Evolutionary conservation across 2,113 vertebrate species (phyloP).

Genomic region (Prionailurus viverrinus): DNA sequence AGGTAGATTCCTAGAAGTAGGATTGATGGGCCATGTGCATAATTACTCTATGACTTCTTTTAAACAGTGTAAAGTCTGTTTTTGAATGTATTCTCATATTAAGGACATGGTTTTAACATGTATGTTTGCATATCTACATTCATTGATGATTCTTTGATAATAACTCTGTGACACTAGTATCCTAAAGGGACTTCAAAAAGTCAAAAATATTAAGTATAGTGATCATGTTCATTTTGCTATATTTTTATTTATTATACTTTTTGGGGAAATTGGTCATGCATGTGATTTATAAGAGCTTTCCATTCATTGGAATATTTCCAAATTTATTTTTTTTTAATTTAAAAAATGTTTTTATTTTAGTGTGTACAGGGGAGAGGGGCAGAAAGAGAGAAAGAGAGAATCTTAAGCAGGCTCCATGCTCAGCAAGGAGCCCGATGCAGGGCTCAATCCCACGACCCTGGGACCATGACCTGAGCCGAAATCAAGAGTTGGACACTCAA

Average conservation of each 20-base stretch:
- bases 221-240: not conserved
- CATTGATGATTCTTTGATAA: not conserved
- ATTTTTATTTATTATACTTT: not conserved
- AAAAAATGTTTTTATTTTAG: too few relatives aligned
- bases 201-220: not conserved
- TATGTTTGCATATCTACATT: not conserved
- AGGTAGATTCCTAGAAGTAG: not conserved
- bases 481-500: too few relatives aligned
- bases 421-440: too few relatives aligned
- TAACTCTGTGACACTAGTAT: not conserved
- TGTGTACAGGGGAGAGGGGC: too few relatives aligned
- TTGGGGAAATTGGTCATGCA: not conserved
- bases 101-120: not conserved
- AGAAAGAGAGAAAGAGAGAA: too few relatives aligned
- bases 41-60: not conserved
- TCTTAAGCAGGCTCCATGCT: too few relatives aligned
- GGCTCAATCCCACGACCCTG: too few relatives aligned
- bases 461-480: too few relatives aligned
- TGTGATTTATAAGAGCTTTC: slow-evolving; percentile 4
- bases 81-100: not conserved
- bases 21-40: not conserved
- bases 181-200: not conserved
- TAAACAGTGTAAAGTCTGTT: not conserved
- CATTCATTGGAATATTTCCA: not conserved
- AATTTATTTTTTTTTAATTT: not conserved